A percentile compares a stretch with the other conserved stretches of the same genome.
Conservation (phyloP, 2,888 invertebrate species). For the Leucophora obtusa region DNA sequence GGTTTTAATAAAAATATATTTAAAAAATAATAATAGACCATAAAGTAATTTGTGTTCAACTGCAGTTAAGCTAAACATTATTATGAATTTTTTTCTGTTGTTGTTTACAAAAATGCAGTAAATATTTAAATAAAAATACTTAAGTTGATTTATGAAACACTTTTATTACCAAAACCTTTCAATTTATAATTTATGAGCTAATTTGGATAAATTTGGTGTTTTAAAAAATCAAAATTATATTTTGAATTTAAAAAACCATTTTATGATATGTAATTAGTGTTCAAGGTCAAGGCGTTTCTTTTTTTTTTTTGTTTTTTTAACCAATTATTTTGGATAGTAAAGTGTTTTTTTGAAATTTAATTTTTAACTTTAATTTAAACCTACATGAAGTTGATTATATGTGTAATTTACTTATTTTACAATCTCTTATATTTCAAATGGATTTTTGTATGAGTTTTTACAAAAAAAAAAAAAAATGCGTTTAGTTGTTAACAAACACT, state of each 20-base stretch:
- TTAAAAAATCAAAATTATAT: conserved; percentile 9
- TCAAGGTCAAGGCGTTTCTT: conserved; percentile 47
- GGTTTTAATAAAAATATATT: neutral
- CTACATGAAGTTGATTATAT: neutral
- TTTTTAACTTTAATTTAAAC: neutral
- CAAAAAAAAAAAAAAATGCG: neutral
- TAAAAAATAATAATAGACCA: neutral
- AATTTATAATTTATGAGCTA: conserved; percentile 32
- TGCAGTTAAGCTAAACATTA: neutral
- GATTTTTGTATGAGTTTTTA: neutral
- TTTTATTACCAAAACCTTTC: conserved; percentile 24
- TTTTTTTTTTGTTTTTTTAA: neutral
- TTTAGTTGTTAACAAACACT: neutral
- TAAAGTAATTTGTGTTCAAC: neutral
- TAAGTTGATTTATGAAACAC: neutral
- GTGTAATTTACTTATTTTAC: neutral
- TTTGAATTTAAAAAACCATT: neutral
- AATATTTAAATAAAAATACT: neutral
- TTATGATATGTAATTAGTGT: conserved; percentile 8
- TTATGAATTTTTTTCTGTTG: neutral
- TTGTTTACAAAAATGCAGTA: neutral
- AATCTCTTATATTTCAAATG: neutral
- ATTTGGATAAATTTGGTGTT: conserved; percentile 16
- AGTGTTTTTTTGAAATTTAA: neutral
- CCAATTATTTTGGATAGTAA: neutral